These are phyloP conservation scores for Pocillopora verrucosa DNA, from an alignment of 64 coral and sea anemone genomes.

Conservation along the genomic window DNA sequence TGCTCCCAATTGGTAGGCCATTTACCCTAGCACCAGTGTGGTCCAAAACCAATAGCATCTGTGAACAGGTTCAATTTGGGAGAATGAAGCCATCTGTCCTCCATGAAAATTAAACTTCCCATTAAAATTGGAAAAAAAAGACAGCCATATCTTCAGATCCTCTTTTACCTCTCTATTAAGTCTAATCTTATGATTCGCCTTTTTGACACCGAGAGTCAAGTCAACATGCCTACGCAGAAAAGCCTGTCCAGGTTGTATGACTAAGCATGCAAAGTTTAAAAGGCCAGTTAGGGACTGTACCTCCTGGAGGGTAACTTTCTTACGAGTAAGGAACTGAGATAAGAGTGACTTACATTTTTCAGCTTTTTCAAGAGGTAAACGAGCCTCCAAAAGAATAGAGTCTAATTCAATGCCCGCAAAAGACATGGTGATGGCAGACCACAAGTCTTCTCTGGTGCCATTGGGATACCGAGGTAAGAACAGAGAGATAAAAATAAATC, in stretches of 20 bases:
- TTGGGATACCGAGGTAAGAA: no score
- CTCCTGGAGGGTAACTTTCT: neutral
- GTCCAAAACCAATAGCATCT: constrained; percentile 30
- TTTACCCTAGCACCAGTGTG: constrained; percentile 20
- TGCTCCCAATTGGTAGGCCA: neutral
- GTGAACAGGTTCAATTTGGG: constrained; percentile 23
- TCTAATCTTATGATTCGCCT: constrained; percentile 14
- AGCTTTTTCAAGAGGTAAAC: neutral
- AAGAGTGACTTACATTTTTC: neutral
- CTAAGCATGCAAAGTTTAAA: constrained; percentile 28
- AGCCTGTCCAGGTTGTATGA: neutral
- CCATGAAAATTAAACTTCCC: neutral
- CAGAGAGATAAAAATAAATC: no score
- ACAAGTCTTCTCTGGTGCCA: no score
- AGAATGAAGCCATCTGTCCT: neutral
- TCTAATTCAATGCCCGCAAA: neutral
- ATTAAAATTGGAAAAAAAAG: neutral
- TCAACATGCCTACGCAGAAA: neutral
- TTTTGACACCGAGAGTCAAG: neutral
- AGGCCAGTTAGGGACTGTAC: neutral
- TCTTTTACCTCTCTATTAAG: constrained; percentile 27
- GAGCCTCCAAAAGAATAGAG: neutral
- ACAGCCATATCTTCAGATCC: constrained; percentile 14
- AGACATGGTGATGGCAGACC: neutral
- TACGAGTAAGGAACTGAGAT: neutral